A percentile compares a stretch with the other conserved stretches of the same genome.
Evolutionary conservation across 2,113 vertebrate species (phyloP).

Genomic region (Pipra filicauda): DNA sequence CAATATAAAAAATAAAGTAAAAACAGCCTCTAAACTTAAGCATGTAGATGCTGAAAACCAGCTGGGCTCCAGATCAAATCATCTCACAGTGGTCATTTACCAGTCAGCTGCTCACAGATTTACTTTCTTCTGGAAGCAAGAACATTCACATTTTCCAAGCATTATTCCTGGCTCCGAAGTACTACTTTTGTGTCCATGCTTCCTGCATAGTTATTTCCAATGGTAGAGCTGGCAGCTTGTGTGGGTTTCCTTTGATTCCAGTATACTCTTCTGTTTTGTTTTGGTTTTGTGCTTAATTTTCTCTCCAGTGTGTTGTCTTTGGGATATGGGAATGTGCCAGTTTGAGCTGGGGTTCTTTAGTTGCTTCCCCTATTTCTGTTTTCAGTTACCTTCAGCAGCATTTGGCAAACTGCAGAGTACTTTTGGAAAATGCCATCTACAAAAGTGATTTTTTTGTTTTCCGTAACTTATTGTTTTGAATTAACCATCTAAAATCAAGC

Average conservation of each 20-base stretch:
- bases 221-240: background rate
- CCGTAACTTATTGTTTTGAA: background rate
- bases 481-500: background rate
- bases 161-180: background rate
- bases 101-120: background rate
- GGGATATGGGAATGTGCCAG: background rate
- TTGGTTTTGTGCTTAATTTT: constrained; percentile 1
- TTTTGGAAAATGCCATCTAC: background rate
- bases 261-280: background rate
- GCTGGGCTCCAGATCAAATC: background rate
- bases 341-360: background rate
- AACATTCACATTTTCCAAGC: background rate
- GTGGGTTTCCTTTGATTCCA: background rate
- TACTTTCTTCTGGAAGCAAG: background rate
- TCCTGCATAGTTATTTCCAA: background rate
- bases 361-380: background rate
- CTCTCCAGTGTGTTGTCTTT: background rate
- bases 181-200: background rate
- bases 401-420: background rate
- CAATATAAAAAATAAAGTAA: background rate
- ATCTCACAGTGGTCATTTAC: background rate
- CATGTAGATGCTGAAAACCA: background rate
- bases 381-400: background rate
- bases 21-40: background rate
- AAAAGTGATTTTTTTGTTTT: background rate